These are phyloP conservation scores for Larimichthys crocea DNA, from an alignment of 2,113 vertebrate genomes.

Conservation along the genomic window DNA sequence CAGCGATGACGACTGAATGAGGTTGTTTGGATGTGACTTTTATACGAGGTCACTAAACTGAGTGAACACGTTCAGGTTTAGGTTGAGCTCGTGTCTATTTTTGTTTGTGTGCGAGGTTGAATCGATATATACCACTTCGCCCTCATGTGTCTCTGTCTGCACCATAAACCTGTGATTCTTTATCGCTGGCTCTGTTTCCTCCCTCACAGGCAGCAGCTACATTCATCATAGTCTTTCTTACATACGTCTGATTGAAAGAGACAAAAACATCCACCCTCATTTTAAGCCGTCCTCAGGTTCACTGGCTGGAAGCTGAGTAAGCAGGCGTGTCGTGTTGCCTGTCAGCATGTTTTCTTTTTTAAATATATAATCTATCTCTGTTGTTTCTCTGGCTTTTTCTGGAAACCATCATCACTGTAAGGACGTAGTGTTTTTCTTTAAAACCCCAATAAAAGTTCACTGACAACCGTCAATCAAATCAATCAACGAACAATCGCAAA, in stretches of 20 bases:
- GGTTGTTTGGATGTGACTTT: background rate
- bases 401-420: background rate
- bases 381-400: conserved; percentile 9
- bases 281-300: conserved; percentile 20
- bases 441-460: background rate
- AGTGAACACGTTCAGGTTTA: background rate
- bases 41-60: background rate
- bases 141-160: conserved; percentile 35
- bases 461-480: too few species aligned
- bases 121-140: conserved; percentile 15
- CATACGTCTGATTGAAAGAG: conserved; percentile 33
- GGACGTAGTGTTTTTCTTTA: background rate
- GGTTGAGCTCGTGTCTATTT: background rate
- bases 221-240: conserved; percentile 43
- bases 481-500: too few species aligned
- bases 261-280: conserved; percentile 27
- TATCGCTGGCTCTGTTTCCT: background rate
- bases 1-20: background rate
- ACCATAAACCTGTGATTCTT: conserved; percentile 10
- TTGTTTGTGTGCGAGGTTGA: background rate
- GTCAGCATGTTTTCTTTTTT: conserved; percentile 1
- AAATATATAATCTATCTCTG: background rate
- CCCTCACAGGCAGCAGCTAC: conserved; percentile 14
- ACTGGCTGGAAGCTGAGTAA: conserved; percentile 31
- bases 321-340: background rate